These are phyloP conservation scores for Montipora capitata DNA, from an alignment of 92 coral and sea anemone species.

Conservation along the genomic window DNA sequence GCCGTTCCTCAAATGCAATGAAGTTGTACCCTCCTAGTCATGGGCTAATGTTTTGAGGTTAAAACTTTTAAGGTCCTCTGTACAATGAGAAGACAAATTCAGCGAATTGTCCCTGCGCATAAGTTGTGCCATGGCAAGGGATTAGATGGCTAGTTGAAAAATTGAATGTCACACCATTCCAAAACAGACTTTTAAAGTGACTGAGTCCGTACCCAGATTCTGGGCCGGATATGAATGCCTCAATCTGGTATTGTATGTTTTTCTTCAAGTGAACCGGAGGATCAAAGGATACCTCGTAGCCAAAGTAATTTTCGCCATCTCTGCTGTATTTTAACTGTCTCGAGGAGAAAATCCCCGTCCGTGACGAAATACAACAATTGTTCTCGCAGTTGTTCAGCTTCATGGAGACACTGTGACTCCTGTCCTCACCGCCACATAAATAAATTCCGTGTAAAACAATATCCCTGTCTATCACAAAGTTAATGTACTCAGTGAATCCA, in stretches of 20 bases:
- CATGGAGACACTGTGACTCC: background rate
- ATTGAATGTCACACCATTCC: background rate
- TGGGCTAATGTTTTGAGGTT: no score
- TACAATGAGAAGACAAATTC: background rate
- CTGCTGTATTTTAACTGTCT: background rate
- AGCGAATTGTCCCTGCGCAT: background rate
- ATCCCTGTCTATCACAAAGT: background rate
- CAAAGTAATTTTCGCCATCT: background rate
- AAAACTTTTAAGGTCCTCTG: no score
- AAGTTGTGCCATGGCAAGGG: background rate
- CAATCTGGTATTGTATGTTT: background rate
- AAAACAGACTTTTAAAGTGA: background rate
- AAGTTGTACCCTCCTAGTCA: no score
- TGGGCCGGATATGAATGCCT: background rate
- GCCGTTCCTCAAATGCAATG: no score
- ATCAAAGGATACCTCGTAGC: conserved; percentile 9
- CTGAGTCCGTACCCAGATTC: background rate
- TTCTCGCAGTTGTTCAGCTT: background rate
- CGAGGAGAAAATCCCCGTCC: background rate
- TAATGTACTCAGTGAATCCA: background rate
- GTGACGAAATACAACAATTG: background rate
- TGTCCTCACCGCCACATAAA: conserved; percentile 3
- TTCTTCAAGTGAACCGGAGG: background rate
- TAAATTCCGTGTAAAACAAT: background rate
- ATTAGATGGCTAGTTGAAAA: background rate